Evolutionary conservation across 1,140 invertebrate species (phyloP).

Genomic region (Brachionus rotundiformis): DNA sequence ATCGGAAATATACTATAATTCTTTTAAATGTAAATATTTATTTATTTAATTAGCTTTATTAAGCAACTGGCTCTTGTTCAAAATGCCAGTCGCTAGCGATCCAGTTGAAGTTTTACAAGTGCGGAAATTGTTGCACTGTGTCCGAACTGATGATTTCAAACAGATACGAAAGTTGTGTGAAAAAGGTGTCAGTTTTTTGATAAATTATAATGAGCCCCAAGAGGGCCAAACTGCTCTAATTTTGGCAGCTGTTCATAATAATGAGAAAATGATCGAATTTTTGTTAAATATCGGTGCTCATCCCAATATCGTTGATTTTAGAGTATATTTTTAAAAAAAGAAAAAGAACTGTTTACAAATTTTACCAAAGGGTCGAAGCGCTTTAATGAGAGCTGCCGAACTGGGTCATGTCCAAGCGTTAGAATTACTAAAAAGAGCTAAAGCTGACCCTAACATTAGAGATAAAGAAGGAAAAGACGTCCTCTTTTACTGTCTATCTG

Average conservation of each 20-base stretch:
- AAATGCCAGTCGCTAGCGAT: conserved; percentile 52
- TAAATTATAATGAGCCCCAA: conserved; percentile 63
- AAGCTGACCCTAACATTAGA: conserved; percentile 61
- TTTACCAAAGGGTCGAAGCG: conserved; percentile 59
- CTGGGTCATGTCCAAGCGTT: conserved; percentile 63
- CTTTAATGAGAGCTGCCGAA: conserved; percentile 63
- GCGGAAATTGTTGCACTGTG: conserved; percentile 64
- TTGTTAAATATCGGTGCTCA: conserved; percentile 62
- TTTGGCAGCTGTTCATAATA: conserved; percentile 56
- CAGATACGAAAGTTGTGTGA: conserved; percentile 61
- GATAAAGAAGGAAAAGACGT: conserved; percentile 65
- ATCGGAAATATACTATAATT: neutral
- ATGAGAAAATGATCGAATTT: conserved; percentile 63
- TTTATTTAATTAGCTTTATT: neutral
- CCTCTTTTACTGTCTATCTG: conserved; percentile 62
- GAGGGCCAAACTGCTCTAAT: conserved; percentile 62
- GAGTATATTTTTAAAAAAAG: neutral
- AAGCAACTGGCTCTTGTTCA: neutral
- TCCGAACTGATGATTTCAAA: conserved; percentile 59
- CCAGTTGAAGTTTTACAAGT: conserved; percentile 57
- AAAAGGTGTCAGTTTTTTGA: conserved; percentile 62
- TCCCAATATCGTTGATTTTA: conserved; percentile 62
- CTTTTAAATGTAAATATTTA: neutral
- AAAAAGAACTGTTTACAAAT: neutral
- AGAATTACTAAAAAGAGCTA: conserved; percentile 59